Evolutionary conservation across 2,888 invertebrate genomes (phyloP), one percentile per base, ranked within the genome.

Genomic region (Netelia inedita): DNA sequence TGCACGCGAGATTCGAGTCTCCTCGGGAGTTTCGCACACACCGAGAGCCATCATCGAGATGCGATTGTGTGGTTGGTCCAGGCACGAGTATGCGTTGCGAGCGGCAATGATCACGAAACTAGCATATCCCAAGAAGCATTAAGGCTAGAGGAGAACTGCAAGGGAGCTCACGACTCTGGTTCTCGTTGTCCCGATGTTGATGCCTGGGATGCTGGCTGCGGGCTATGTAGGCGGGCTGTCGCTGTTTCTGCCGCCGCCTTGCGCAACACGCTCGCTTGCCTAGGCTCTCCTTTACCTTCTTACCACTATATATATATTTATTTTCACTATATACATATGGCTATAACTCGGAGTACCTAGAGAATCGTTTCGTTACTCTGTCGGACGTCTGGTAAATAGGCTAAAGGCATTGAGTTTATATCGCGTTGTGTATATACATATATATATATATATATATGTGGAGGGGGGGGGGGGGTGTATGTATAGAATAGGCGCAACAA

Each of bases 191-290:
- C 28, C 50, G 74, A 73, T 84, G 78, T 59, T 21, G 75, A 63
- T 61, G 79, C 69, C 35, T 28, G 79, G 66, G 66, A 82, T 79
- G 79, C 65, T 87, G 86, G 90, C 91, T 91, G 85, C 88, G 83
- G 90, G 91, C 91, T 89, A 91, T 90, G 92, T 92, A 91, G 92
- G 91, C 92, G 92, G 91, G 89, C 89, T 88, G 84, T 35, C 72
- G 79, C 46, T 73, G 71, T 61, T 63, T 65, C 76, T n/a, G 87
- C 86, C 89, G 87, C 73, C 35, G 80, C 65, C 86, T 90, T 91
- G 88, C 90, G 91, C 90, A 89, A 89, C 88, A 88, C 88, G 87
- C 84, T 71, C 83, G 80, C 84, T 76, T 61, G 63, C 41, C 69
- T 78, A 80, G 66, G 59, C 46, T 82, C 50, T 82, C 74, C 55